Conservation (phyloP, 2,113 vertebrate genomes). For the Perca flavescens region DNA sequence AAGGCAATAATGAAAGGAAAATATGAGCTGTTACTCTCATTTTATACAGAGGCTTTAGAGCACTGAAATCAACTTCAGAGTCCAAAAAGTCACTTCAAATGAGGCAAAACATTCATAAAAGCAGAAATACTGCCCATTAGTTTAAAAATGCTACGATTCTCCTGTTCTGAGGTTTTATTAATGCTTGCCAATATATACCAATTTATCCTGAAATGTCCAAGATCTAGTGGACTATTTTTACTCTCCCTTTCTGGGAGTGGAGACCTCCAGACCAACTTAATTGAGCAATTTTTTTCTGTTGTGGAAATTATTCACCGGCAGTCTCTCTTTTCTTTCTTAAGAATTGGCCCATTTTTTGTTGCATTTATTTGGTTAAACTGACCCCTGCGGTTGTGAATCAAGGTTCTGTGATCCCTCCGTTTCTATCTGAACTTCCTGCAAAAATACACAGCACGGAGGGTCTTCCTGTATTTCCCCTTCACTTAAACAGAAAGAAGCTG, state of each 20-base stretch:
- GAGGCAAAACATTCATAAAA: slow-evolving; percentile 75
- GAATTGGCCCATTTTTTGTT: slow-evolving; percentile 22
- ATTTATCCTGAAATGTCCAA: slow-evolving; percentile 61
- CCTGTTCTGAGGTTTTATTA: slow-evolving; percentile 63
- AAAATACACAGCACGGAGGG: slow-evolving; percentile 69
- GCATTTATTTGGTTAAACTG: slow-evolving; percentile 70
- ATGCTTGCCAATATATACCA: slow-evolving; percentile 55
- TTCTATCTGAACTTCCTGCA: slow-evolving; percentile 70
- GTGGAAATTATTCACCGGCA: slow-evolving; percentile 63
- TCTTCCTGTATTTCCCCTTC: slow-evolving; percentile 60
- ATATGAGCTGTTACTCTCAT: slow-evolving; percentile 52
- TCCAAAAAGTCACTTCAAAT: slow-evolving; percentile 68
- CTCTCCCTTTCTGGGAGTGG: slow-evolving; percentile 45
- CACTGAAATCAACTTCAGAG: slow-evolving; percentile 40
- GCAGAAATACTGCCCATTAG: slow-evolving; percentile 53
- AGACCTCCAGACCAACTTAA: slow-evolving; percentile 62
- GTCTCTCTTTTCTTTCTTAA: slow-evolving; percentile 38
- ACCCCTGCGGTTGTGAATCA: slow-evolving; percentile 70
- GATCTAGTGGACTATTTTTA: slow-evolving; percentile 68
- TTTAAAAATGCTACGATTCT: slow-evolving; percentile 49
- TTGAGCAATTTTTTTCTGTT: slow-evolving; percentile 43
- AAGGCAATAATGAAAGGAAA: slow-evolving; percentile 52
- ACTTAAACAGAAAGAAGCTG: slow-evolving; percentile 54
- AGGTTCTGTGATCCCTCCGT: slow-evolving; percentile 62
- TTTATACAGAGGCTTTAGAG: slow-evolving; percentile 39